Base-by-base conservation (phyloP, 2,888 invertebrate species). In the Heliconius ethilla region DNA sequence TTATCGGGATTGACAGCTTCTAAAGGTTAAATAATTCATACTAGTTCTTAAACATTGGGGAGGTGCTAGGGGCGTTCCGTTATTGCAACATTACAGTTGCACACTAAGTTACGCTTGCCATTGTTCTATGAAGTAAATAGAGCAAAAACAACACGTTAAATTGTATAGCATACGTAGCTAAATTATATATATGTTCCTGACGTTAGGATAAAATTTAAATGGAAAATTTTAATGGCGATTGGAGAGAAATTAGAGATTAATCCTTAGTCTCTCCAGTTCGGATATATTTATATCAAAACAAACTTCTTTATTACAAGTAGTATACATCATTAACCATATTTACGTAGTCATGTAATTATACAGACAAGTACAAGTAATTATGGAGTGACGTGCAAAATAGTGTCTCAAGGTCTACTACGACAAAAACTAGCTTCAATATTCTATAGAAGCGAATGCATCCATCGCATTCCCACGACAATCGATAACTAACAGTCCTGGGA, bases 401-500 rank as follows among this genome's bases (percentile, higher is more conserved):
- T 70, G 63, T 75, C 73, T 80, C 73, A 78, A 79, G 76, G 78
- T 74, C 72, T 66, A 67, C 37, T 40, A 33, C n/a, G 33, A 80
- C 59, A 80, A 79, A 77, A 81, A 78, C 78, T 75, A 63, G 79
- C 73, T 78, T 55, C 70, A 33, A 78, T 73, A 75, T 55, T 78
- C 63, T 77, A 79, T 75, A 37, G 72, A 72, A 63, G 78, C 80
- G 67, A 76, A 66, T 63, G 70, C 78, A 80, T 80, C 77, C 79
- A 78, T 83, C 81, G 79, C 66, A 81, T 83, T 84, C 84, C 82
- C 86, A 85, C 86, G 85, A 86, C 85, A 88, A 89, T 89, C 86
- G 86, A 86, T 85, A 86, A 87, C 86, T 70, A 83, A 86, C 86
- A 87, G 82, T 87, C 87, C 87, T 89, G 90, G 87, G 90, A 91